Base-by-base conservation (phyloP, 2,113 vertebrate genomes). In the Hepsetus odoe region DNA sequence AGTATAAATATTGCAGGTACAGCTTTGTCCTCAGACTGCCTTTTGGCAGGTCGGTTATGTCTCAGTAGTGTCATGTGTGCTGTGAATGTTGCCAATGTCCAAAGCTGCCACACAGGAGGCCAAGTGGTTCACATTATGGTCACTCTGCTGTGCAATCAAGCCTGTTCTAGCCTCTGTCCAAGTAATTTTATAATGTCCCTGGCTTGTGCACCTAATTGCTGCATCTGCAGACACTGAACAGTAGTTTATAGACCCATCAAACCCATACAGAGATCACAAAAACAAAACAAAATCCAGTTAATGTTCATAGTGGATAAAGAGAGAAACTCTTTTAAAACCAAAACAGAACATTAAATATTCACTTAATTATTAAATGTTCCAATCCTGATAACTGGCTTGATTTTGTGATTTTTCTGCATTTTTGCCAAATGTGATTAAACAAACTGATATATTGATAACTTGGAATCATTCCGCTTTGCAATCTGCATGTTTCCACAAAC, bases 1-100 rank as follows among this genome's bases (percentile, higher is more conserved):
- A 18, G 42, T 71, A 71, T 81, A 70, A 62, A 76, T 76, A 81
- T 76, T 70, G 73, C 72, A 68, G 58, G 44, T 71, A 26, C 32
- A 68, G 58, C 72, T 75, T 59, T 70, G 72, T 76, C 72, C 66
- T 56, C 40, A 80, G 38, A 64, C 33, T 40, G 53, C 46, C 33
- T 65, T 75, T 68, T 73, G 28, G 65, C 62, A 72, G 46, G 24
- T 58, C 49, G 44, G 44, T 65, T 65, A 61, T 69, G 69, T 58
- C 62, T 80, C 59, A 44, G 12, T 58, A 55, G 73, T 76, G 66
- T 76, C 24, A 62, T 62, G 67, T 72, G 58, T 46, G 22, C 80
- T 72, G 28, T 65, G 35, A 71, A 22, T 75, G n/a, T 76, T 76
- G 74, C 74, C 74, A 76, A 16, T 33, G 18, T 42, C 67, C n/a